Evolutionary conservation across 2,113 vertebrate species (phyloP), one percentile per base, ranked within the genome.

Genomic region (Otis tarda): DNA sequence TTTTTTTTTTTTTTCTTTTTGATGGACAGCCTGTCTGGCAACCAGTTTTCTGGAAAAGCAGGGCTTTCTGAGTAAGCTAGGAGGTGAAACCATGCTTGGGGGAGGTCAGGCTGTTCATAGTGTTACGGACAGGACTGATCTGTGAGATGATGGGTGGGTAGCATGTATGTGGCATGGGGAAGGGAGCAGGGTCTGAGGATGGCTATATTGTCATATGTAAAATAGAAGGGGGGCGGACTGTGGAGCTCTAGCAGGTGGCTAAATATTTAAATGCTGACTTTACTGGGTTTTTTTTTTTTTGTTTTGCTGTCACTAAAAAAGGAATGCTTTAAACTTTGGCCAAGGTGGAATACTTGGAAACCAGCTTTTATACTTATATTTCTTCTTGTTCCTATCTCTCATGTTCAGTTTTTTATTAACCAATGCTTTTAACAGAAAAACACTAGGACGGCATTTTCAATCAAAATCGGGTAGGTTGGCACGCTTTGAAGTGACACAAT

Each of bases 251-350:
- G 73, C 76, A 82, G 14, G 30, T 67, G 10, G 49, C 27, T 75
- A 71, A 87, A 64, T 56, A 43, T 31, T 81, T 89, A 56, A 82
- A 53, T 61, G 8, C 52, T 37, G 50, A 63, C 14, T 86, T 73
- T 16, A 28, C 15, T 74, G 9, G n/a, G n/a, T n/a, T n/a, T n/a
- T 21, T 89, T 93, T 83, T 73, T 8, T 12, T 37, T 90, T 63
- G 5, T 49, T 83, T 53, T 88, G 23, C 43, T 64, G 8, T 82
- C 25, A n/a, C 28, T 53, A 89, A 39, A 41, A 91, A 92, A 95
- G 93, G 94, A 96, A 95, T 93, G 96, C 39, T 94, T 92, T 91
- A 75, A 17, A 37, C 75, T 89, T 89, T 28, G 61, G 49, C 69
- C 49, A 45, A 56, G 56, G 53, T 71, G 31, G 23, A 65, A 35